Percentiles rank a stretch among this genome's conserved stretches.
Evolutionary conservation across 2,797 vertebrate genomes (phyloP).

Genomic region (Cyprinella venusta): DNA sequence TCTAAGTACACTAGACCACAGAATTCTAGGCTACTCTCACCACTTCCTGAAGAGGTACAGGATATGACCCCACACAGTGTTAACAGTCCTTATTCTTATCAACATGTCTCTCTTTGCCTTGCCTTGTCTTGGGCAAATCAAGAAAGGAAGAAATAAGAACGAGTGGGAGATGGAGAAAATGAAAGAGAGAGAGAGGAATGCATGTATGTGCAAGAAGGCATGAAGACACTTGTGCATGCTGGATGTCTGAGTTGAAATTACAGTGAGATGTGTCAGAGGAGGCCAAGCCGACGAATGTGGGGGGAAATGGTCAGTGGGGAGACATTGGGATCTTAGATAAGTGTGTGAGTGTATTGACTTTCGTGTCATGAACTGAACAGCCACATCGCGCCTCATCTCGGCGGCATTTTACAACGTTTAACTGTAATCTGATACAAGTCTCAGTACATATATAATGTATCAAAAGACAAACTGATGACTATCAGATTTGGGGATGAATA

Average conservation of each 20-base stretch:
- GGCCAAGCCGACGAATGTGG: slow-evolving; percentile 24
- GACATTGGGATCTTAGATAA: slow-evolving; percentile 1
- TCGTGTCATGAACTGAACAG: background rate
- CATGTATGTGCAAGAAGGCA: slow-evolving; percentile 18
- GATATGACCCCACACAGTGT: slow-evolving; percentile 9
- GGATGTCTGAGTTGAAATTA: slow-evolving; percentile 51
- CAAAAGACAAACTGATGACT: background rate
- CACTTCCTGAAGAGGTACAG: slow-evolving; percentile 47
- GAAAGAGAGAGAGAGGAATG: slow-evolving; percentile 2
- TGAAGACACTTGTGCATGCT: slow-evolving; percentile 25
- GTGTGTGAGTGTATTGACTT: background rate
- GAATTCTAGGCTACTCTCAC: slow-evolving; percentile 34
- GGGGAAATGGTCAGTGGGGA: slow-evolving; percentile 21
- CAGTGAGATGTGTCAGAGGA: slow-evolving; percentile 59
- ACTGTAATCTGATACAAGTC: background rate
- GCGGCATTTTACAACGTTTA: background rate
- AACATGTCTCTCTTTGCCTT: slow-evolving; percentile 24
- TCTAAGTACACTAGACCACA: slow-evolving; percentile 11
- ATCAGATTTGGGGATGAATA: background rate
- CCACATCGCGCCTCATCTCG: background rate
- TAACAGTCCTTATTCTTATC: slow-evolving; percentile 38
- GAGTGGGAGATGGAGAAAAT: background rate
- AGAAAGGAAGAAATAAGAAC: background rate
- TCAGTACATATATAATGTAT: background rate
- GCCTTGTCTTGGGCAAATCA: background rate